These are phyloP conservation scores for Eupsilia transversa DNA, from an alignment of 2,888 invertebrate genomes.

Conservation along the genomic window DNA sequence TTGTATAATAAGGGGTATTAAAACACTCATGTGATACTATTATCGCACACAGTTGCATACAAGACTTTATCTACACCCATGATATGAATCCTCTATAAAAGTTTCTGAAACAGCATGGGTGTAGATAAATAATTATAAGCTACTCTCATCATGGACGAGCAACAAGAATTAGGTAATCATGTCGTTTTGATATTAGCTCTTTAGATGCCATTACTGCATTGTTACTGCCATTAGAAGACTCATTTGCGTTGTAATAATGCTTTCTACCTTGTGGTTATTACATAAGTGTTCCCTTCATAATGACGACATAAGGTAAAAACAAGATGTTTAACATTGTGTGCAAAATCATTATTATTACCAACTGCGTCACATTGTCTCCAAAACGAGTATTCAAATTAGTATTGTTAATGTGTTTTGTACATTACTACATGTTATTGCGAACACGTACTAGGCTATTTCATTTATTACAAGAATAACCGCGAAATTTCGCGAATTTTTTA, in stretches of 20 bases:
- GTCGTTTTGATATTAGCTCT: not conserved
- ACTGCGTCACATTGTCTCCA: constrained; percentile 1
- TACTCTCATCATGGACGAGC: not conserved
- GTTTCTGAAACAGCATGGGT: too few species aligned
- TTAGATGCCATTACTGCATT: not conserved
- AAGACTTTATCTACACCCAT: too few species aligned
- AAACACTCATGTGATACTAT: too few species aligned
- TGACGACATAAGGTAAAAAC: not conserved
- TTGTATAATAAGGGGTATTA: too few species aligned
- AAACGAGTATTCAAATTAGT: constrained; percentile 39
- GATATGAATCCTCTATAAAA: too few species aligned
- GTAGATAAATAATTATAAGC: not conserved
- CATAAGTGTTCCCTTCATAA: not conserved
- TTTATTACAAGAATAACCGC: too few species aligned
- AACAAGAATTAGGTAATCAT: not conserved
- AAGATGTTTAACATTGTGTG: not conserved
- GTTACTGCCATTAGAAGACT: not conserved
- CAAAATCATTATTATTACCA: constrained; percentile 29
- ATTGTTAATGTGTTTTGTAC: constrained; percentile 5
- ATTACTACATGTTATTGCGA: not conserved
- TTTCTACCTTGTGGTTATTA: constrained; percentile 14
- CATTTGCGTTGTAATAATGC: not conserved
- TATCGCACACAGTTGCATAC: too few species aligned
- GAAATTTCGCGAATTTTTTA: too few species aligned
- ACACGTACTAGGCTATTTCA: too few species aligned